Percentiles rank a stretch among this genome's conserved stretches.
Conservation (phyloP, 2,113 vertebrate genomes). For the Bufo bufo region DNA sequence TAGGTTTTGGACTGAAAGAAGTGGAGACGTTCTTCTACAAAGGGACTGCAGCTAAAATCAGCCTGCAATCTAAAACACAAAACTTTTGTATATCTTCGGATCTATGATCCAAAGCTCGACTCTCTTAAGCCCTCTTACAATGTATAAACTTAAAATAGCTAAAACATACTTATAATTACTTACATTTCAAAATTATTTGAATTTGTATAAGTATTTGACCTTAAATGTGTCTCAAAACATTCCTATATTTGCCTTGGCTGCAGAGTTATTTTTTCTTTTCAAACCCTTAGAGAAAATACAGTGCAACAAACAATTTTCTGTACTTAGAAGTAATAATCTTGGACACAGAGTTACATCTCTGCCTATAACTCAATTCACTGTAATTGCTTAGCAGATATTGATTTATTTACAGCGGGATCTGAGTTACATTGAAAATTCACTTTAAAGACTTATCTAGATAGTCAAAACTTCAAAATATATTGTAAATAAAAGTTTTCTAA, state of each 20-base stretch:
- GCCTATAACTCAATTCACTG: slow-evolving; percentile 29
- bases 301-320: slow-evolving; percentile 41
- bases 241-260: not conserved
- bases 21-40: too few species aligned
- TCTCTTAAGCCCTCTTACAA: not conserved
- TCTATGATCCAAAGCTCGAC: too few species aligned
- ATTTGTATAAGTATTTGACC: not conserved
- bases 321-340: slow-evolving; percentile 40
- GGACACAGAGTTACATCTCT: slow-evolving; percentile 35
- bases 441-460: slow-evolving; percentile 30
- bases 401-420: slow-evolving; percentile 20
- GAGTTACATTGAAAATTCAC: slow-evolving; percentile 34
- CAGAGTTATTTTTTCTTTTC: not conserved
- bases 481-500: not conserved
- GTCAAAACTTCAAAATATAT: not conserved
- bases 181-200: not conserved
- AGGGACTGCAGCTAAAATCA: too few species aligned
- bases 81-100: too few species aligned
- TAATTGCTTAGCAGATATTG: slow-evolving; percentile 33
- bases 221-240: not conserved
- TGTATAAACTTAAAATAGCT: not conserved
- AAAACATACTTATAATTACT: not conserved
- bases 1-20: too few species aligned
- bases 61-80: too few species aligned
- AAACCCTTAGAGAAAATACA: slow-evolving; percentile 17